Percentiles rank a stretch among this genome's conserved stretches.
Conservation (phyloP, 2,113 vertebrate species). For the Setophaga petechia region DNA sequence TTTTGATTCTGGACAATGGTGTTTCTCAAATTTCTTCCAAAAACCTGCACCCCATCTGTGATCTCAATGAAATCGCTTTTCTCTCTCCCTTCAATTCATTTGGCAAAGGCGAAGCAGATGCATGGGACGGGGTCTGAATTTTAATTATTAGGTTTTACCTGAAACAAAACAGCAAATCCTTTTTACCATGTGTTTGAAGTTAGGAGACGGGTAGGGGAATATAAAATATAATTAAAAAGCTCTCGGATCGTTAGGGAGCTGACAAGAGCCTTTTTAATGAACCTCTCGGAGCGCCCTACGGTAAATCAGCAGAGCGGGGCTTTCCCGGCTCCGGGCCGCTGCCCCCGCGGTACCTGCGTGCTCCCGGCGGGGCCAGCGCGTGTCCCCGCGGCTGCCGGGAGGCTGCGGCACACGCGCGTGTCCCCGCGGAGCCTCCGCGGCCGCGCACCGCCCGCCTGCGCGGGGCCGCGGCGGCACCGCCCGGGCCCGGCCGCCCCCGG, state of each 20-base stretch:
- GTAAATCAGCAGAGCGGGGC: slow-evolving; percentile 36
- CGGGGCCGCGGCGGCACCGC: not conserved
- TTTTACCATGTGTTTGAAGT: slow-evolving; percentile 72
- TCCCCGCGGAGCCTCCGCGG: not conserved
- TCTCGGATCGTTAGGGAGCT: slow-evolving; percentile 64
- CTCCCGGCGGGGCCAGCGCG: not conserved
- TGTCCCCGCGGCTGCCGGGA: not conserved
- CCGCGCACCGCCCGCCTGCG: not conserved
- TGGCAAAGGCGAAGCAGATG: slow-evolving; percentile 91
- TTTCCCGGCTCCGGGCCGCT: not conserved
- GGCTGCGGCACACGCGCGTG: not conserved
- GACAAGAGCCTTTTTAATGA: slow-evolving; percentile 68
- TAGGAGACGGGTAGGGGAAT: slow-evolving; percentile 59
- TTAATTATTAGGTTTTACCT: slow-evolving; percentile 89
- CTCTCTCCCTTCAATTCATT: slow-evolving; percentile 85
- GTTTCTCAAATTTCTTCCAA: slow-evolving; percentile 97
- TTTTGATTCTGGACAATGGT: slow-evolving; percentile 97
- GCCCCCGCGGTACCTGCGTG: slow-evolving; percentile 43
- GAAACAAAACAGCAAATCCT: slow-evolving; percentile 75
- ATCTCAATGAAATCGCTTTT: slow-evolving; percentile 93
- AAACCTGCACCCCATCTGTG: slow-evolving; percentile 98
- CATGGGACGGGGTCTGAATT: slow-evolving; percentile 86
- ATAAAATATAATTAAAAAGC: slow-evolving; percentile 74
- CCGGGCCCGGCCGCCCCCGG: not conserved
- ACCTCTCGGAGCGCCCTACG: slow-evolving; percentile 22